Evolutionary conservation across 2,888 invertebrate genomes (phyloP), one percentile per base, ranked within the genome.

Genomic region (Sarcophaga caerulescens): DNA sequence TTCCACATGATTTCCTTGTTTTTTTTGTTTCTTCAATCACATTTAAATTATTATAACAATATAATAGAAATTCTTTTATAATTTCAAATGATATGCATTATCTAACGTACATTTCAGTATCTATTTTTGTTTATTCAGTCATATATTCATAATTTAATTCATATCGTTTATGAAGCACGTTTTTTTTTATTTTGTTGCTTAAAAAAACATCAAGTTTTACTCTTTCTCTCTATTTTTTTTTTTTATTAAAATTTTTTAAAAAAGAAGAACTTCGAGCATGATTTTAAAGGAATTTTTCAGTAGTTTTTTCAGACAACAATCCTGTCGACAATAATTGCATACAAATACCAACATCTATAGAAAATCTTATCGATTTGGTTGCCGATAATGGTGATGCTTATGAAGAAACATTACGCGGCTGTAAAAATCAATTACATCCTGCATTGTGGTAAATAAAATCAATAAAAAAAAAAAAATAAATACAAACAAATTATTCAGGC

Each of bases 331-430:
- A 88, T 89, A 84, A 81, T 80, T 87, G 85, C 86, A 90, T 93
- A 91, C 91, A 91, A 90, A 92, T 93, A 91, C 93, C 93, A 92
- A 92, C 93, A 91, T 92, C 94, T 94, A 90, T 93, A 92, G 93
- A 93, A 89, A 94, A 94, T 90, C 94, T 95, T 92, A 93, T 93
- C 92, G 95, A 95, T 92, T 92, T 93, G 92, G 95, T 95, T 91
- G 95, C 95, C 92, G 93, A 94, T 93, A 94, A 94, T 93, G 95
- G 95, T 91, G 95, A 95, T 94, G 94, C 94, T 93, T 95, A 95
- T 94, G 95, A 95, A 94, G 94, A 94, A 94, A 94, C 94, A 93
- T 94, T 95, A 94, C 92, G 92, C 89, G 90, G 92, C 91, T 92
- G 91, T 90, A 93, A 92, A 92, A 93, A 92, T 91, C 92, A 93